These are phyloP conservation scores for Agelas oroides DNA, from an alignment of 37 sponge, comb jelly and placozoan genomes.

Conservation along the genomic window DNA sequence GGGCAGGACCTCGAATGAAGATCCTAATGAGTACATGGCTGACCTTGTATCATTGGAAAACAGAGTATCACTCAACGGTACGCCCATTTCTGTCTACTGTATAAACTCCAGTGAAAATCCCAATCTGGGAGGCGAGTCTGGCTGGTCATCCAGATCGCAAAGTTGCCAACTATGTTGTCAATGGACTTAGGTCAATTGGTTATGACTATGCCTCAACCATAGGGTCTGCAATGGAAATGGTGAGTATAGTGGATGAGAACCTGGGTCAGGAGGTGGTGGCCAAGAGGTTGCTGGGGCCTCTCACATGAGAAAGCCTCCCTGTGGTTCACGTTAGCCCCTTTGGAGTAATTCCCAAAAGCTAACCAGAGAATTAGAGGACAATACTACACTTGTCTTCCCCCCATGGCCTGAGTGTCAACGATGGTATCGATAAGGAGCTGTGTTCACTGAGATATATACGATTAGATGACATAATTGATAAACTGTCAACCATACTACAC, in stretches of 20 bases:
- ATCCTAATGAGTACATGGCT: too few species aligned
- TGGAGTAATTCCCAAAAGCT: conserved; percentile 10
- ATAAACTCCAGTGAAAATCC: too few species aligned
- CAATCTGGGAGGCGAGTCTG: too few species aligned
- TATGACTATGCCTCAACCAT: too few species aligned
- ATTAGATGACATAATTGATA: not conserved
- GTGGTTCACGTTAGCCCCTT: not conserved
- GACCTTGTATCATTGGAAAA: too few species aligned
- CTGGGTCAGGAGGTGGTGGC: not conserved
- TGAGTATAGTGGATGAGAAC: conserved; percentile 1
- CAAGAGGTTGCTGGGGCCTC: conserved; percentile 1
- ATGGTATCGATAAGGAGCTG: conserved; percentile 25
- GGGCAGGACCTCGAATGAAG: too few species aligned
- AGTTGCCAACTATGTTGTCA: too few species aligned
- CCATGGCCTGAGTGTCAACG: conserved; percentile 1
- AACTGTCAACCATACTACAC: not conserved
- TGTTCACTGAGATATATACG: conserved; percentile 5
- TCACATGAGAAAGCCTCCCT: not conserved
- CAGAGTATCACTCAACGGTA: too few species aligned
- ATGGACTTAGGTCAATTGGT: too few species aligned
- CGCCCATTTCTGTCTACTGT: too few species aligned
- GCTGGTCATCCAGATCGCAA: too few species aligned
- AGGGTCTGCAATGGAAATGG: too few species aligned
- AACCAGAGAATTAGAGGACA: not conserved
- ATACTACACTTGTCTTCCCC: conserved; percentile 4